phyloP scores from a whole-genome alignment of 1,140 invertebrate species.

The Drosophila ambigua region DNA sequence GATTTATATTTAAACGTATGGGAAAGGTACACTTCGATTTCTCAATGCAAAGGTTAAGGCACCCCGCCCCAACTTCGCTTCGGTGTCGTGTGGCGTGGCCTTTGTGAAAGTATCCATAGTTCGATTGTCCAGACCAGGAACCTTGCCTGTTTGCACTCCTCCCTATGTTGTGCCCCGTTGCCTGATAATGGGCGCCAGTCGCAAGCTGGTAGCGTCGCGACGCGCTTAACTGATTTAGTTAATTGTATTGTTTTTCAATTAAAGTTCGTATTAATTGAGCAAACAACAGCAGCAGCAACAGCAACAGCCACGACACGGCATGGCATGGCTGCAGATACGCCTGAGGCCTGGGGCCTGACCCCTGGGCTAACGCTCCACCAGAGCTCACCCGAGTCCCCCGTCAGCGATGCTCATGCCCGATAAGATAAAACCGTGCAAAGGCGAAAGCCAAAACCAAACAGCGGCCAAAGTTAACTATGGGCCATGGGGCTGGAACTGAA shows the following conservation, averaged over 20 bases:
- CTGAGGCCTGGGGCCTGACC: slow-evolving; percentile 46
- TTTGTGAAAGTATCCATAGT: no score
- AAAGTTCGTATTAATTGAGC: slow-evolving; percentile 79
- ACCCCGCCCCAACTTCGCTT: no score
- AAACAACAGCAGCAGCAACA: slow-evolving; percentile 43
- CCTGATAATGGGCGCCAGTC: slow-evolving; percentile 55
- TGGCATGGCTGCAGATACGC: slow-evolving; percentile 13
- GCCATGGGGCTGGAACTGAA: slow-evolving; percentile 16
- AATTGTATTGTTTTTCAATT: slow-evolving; percentile 83
- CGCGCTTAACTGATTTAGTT: slow-evolving; percentile 81
- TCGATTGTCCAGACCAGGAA: no score
- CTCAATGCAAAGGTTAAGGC: no score
- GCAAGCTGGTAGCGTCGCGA: slow-evolving; percentile 15
- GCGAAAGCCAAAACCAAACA: slow-evolving; percentile 32
- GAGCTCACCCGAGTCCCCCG: not conserved
- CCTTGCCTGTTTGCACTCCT: no score
- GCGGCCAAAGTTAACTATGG: slow-evolving; percentile 8
- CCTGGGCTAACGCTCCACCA: not conserved
- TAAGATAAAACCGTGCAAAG: slow-evolving; percentile 62
- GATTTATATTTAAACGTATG: no score
- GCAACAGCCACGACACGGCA: not conserved
- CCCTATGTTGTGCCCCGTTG: not conserved
- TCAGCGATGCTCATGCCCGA: slow-evolving; percentile 20
- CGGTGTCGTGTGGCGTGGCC: no score
- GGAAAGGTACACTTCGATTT: no score